Percentiles rank a stretch among this genome's conserved stretches.
phyloP scores from a whole-genome alignment of 2,888 invertebrate genomes.

The Allophyes oxyacanthae region DNA sequence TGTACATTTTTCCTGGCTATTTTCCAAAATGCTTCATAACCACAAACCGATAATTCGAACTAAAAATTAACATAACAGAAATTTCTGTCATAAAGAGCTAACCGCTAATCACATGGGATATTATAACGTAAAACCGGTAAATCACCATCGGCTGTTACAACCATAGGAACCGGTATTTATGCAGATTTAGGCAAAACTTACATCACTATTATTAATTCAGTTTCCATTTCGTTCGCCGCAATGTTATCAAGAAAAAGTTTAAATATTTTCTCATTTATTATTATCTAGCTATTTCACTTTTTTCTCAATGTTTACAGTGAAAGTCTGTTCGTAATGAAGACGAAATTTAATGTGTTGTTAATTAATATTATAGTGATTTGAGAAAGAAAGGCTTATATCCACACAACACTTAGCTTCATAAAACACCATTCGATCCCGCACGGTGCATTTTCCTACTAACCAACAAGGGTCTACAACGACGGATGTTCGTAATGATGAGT shows the following conservation, averaged over 20 bases:
- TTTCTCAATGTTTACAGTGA: conserved; percentile 32
- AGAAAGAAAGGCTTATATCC: conserved; percentile 9
- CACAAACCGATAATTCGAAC: background rate
- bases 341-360: conserved; percentile 26
- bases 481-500: too few relatives aligned
- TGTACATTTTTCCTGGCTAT: too few relatives aligned
- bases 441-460: too few relatives aligned
- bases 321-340: conserved; percentile 35
- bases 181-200: conserved; percentile 39
- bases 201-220: conserved; percentile 33
- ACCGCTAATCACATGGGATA: conserved; percentile 3
- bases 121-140: conserved; percentile 28
- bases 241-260: conserved; percentile 39
- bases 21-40: too few relatives aligned
- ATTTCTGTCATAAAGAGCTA: background rate
- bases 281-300: conserved; percentile 44
- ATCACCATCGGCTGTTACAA: conserved; percentile 14
- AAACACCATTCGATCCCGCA: too few relatives aligned
- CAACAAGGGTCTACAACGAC: too few relatives aligned
- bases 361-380: conserved; percentile 35
- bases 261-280: conserved; percentile 12
- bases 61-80: background rate
- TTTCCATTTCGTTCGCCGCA: conserved; percentile 49
- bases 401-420: too few relatives aligned
- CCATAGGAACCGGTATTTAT: conserved; percentile 29